Evolutionary conservation across 2,888 invertebrate genomes (phyloP).

Genomic region (Scaeva pyrastri): DNA sequence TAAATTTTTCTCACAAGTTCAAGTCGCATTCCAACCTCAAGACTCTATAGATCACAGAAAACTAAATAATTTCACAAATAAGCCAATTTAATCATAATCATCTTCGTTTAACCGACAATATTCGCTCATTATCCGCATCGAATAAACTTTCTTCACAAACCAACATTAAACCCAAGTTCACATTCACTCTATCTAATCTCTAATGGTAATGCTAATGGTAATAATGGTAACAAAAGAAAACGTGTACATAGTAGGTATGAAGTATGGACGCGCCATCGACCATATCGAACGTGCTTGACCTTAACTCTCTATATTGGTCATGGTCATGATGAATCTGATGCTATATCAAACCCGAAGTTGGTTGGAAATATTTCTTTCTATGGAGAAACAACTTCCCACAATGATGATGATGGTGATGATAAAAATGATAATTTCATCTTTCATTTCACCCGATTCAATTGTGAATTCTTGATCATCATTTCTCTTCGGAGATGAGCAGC

Average conservation of each 20-base stretch:
- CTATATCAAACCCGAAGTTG: not conserved
- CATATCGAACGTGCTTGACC: constrained; percentile 42
- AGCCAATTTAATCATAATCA: not conserved
- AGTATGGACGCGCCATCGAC: constrained; percentile 1
- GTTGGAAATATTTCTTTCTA: not conserved
- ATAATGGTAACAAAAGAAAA: constrained; percentile 17
- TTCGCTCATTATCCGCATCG: not conserved
- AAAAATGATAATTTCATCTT: constrained; percentile 49
- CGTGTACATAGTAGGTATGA: not conserved
- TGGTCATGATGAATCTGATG: constrained; percentile 26
- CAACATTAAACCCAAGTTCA: constrained; percentile 11
- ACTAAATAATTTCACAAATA: constrained; percentile 1
- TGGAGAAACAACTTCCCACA: not conserved
- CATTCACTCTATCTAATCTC: not conserved
- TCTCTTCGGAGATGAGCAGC: not conserved
- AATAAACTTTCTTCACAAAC: constrained; percentile 18
- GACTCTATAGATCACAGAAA: not conserved
- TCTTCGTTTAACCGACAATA: constrained; percentile 5
- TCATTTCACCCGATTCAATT: constrained; percentile 50
- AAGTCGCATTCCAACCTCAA: not conserved
- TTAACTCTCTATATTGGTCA: constrained; percentile 35
- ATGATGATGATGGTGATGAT: constrained; percentile 22
- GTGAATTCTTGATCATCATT: constrained; percentile 25
- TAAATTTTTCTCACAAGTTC: constrained; percentile 8
- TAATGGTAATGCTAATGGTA: not conserved